phyloP scores from a whole-genome alignment of 2,888 invertebrate genomes.

The Slavum lentiscoides region DNA sequence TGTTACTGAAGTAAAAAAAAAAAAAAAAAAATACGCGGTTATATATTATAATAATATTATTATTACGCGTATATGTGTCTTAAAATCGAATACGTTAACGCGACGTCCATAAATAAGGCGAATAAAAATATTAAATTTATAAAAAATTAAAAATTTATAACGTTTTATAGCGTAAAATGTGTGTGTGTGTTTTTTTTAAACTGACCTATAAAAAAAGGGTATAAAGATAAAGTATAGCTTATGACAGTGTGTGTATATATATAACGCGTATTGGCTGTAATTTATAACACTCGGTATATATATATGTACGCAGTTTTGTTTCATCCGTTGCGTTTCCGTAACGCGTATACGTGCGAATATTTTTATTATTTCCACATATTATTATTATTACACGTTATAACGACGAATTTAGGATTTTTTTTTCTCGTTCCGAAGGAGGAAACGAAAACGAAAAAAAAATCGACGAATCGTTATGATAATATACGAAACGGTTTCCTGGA shows the following conservation, averaged over 20 bases:
- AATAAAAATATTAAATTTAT: constrained; percentile 11
- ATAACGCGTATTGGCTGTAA: constrained; percentile 4
- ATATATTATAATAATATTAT: background rate
- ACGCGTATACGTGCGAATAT: background rate
- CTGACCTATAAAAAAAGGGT: background rate
- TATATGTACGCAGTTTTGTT: background rate
- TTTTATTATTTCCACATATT: background rate
- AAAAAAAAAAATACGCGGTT: background rate
- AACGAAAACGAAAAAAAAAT: no score
- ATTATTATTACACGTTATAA: background rate
- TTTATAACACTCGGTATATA: background rate
- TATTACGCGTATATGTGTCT: background rate
- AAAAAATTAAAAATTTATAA: background rate
- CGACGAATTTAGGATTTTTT: background rate
- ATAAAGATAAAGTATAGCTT: background rate
- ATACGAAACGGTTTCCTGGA: no score
- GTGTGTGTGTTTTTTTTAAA: background rate
- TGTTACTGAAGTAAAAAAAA: background rate
- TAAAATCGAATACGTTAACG: background rate
- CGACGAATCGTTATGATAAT: no score
- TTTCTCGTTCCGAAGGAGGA: background rate
- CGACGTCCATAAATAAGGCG: background rate
- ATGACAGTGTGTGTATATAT: no score
- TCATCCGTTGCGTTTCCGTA: background rate
- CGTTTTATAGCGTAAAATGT: background rate